Evolutionary conservation across 2,797 vertebrate species (phyloP), one percentile per base, ranked within the genome.

Genomic region (Heliangelus exortis): DNA sequence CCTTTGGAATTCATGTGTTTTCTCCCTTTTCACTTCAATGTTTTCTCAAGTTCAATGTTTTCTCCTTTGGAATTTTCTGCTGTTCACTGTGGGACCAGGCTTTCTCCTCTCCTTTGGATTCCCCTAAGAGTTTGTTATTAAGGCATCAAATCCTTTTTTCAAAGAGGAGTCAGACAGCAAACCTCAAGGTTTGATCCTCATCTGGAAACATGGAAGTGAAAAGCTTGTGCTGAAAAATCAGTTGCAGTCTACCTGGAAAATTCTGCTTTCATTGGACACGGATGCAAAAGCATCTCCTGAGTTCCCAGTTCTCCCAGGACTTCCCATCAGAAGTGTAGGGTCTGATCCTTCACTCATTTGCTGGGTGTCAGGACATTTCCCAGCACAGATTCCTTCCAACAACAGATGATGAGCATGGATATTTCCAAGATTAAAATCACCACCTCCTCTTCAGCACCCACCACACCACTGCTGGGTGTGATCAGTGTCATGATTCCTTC

Each of bases 391-490:
- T 72, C 58, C 45, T 68, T 57, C 58, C 45, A 66, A 59, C 20
- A 28, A 34, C n/a, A 80, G 65, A 12, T 54, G 59, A 67, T 0
- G 6, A 71, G 18, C n/a, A 58, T 0, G 2, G 29, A 12, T 47
- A 45, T 80, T 67, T 72, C 26, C 1, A 3, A 81, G 39, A 26
- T 33, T 54, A 76, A 63, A 84, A 33, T 34, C 17, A 57, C 45
- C 16, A 25, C 28, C 25, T 69, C 34, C 23, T 84, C 53, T 50
- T 62, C 36, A 72, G 48, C 39, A 31, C 21, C 23, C 59, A 36
- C 21, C 0, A 0, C 25, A 12, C 28, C 2, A 0, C 34, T 53
- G 31, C 36, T 15, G 67, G 23, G 23, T 51, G 26, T 76, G 78
- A 76, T 55, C 36, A 18, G 6, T 57, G 14, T n/a, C 8, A 5